Percentiles rank a stretch among this genome's conserved stretches.
Evolutionary conservation across 2,113 vertebrate species (phyloP).

Genomic region (Grantiella picta): DNA sequence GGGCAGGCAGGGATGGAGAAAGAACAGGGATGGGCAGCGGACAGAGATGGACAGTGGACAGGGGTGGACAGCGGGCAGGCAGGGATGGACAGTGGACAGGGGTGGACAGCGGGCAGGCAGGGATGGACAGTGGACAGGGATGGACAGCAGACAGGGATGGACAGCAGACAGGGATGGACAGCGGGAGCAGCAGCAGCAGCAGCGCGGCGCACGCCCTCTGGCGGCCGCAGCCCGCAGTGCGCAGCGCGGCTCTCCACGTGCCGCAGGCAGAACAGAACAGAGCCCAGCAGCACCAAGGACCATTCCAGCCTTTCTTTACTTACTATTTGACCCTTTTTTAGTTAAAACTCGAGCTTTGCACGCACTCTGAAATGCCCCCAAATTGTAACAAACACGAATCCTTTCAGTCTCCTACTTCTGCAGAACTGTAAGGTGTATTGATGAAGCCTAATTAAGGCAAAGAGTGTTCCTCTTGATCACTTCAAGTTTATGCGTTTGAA

Average conservation of each 20-base stretch:
- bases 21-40: not conserved
- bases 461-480: not conserved
- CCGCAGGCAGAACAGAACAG: not conserved
- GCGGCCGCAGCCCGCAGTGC: not conserved
- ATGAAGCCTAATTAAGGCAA: not conserved
- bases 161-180: not conserved
- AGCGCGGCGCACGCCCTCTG: not conserved
- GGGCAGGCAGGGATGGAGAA: not conserved
- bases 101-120: not conserved
- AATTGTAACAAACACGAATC: not conserved
- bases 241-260: not conserved
- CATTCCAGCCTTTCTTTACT: fast-evolving
- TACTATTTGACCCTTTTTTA: not conserved
- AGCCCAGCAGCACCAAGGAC: fast-evolving
- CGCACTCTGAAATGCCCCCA: not conserved
- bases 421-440: fast-evolving
- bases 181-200: not conserved
- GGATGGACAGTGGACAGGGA: not conserved
- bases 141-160: not conserved
- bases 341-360: not conserved
- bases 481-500: not conserved
- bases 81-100: not conserved
- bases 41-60: not conserved
- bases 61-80: not conserved
- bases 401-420: not conserved